These are phyloP conservation scores for Montipora sp. DNA, from an alignment of 64 coral and sea anemone genomes.

Conservation along the genomic window DNA sequence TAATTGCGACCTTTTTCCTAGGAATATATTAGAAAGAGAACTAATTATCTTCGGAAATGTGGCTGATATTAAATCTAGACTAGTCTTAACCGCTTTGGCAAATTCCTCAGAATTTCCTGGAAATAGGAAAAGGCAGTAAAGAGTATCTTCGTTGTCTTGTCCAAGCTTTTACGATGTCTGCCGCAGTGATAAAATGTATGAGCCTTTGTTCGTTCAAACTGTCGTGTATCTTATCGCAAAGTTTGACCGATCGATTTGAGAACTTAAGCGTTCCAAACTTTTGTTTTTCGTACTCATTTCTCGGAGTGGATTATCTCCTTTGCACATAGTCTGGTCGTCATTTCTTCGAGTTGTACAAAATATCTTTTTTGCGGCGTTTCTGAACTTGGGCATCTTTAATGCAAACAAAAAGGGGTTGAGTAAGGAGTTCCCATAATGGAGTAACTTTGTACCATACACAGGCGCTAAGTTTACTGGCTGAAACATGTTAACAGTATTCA, in stretches of 20 bases:
- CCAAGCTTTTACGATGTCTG: no score
- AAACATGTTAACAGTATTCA: constrained; percentile 30
- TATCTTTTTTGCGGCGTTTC: background rate
- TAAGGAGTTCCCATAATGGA: constrained; percentile 28
- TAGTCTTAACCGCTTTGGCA: no score
- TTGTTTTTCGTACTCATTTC: background rate
- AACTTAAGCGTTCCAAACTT: constrained; percentile 1
- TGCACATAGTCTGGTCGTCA: background rate
- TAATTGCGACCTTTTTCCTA: no score
- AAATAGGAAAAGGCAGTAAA: no score
- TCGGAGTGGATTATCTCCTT: background rate
- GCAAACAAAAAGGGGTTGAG: constrained; percentile 52
- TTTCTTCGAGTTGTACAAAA: background rate
- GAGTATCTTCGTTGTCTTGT: no score
- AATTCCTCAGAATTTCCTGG: no score
- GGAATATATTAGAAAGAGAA: no score
- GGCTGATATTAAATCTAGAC: no score
- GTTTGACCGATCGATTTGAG: background rate
- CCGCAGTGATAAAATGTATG: no score
- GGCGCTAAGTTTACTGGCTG: background rate
- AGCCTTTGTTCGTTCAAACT: background rate
- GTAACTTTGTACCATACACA: constrained; percentile 8
- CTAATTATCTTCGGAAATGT: no score
- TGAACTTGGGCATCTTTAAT: constrained; percentile 38
- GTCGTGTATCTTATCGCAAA: background rate